These are phyloP conservation scores for Scatophagus argus DNA, from an alignment of 2,113 vertebrate species.

Conservation along the genomic window DNA sequence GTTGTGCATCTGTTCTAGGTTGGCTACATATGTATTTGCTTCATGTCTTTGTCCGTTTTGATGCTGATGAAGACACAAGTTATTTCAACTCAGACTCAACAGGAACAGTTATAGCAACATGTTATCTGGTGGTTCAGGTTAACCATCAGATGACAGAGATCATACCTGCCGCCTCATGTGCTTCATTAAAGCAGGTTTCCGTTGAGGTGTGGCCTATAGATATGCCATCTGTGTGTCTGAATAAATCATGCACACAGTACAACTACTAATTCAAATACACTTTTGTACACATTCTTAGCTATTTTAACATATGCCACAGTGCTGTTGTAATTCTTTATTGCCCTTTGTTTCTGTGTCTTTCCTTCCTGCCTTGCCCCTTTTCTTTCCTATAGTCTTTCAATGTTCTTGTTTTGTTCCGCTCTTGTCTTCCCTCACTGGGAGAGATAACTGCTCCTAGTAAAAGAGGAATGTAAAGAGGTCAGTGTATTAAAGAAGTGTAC, in stretches of 20 bases:
- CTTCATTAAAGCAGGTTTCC: not conserved
- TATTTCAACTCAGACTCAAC: not conserved
- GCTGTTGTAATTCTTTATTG: not conserved
- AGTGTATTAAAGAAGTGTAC: too few relatives aligned
- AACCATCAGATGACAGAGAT: not conserved
- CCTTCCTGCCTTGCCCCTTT: not conserved
- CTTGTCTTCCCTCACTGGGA: not conserved
- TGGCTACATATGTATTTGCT: not conserved
- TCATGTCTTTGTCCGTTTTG: not conserved
- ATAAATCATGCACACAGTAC: not conserved
- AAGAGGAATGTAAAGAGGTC: not conserved
- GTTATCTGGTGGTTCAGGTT: not conserved
- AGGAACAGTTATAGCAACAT: not conserved
- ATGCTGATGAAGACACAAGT: too few relatives aligned
- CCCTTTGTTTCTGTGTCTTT: not conserved
- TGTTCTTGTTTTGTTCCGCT: not conserved
- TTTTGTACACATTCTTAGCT: not conserved
- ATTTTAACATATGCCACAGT: not conserved
- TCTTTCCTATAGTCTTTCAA: not conserved
- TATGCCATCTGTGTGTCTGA: not conserved
- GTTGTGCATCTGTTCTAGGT: not conserved
- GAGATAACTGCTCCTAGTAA: not conserved
- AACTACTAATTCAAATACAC: not conserved
- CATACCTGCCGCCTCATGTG: constrained; percentile 3
- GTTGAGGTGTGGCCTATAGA: not conserved